These are phyloP conservation scores for Mantis religiosa DNA, from an alignment of 2,888 invertebrate species.

Conservation along the genomic window DNA sequence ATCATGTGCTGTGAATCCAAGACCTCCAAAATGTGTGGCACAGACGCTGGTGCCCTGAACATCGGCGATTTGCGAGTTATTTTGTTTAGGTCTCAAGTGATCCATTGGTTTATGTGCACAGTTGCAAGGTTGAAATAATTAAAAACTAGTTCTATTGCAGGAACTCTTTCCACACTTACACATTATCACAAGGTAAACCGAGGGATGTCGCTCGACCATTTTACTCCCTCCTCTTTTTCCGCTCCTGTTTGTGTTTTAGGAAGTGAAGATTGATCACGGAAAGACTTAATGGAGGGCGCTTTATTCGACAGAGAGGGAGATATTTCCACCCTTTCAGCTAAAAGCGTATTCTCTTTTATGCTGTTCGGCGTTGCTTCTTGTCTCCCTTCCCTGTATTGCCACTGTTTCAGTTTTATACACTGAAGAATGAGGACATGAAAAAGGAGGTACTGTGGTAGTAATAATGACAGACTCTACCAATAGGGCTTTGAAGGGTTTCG, in stretches of 20 bases:
- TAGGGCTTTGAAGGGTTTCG: not conserved
- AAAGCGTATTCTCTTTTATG: not conserved
- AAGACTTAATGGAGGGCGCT: not conserved
- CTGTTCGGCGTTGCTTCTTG: not conserved
- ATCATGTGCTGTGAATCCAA: no score
- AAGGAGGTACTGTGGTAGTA: slow-evolving; percentile 2
- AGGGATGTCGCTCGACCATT: not conserved
- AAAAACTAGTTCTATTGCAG: not conserved
- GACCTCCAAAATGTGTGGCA: no score
- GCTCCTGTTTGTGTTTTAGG: not conserved
- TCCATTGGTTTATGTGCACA: no score
- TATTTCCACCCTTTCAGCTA: not conserved
- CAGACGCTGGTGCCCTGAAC: no score
- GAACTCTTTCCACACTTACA: not conserved
- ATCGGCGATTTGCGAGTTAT: no score
- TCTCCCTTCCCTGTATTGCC: not conserved
- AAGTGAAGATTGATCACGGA: not conserved
- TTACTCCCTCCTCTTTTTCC: not conserved
- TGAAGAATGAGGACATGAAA: slow-evolving; percentile 16
- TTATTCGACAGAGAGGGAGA: not conserved
- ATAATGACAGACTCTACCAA: not conserved
- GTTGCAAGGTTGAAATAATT: no score
- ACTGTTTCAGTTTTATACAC: slow-evolving; percentile 10
- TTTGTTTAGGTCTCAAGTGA: no score
- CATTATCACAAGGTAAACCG: not conserved